Conservation (phyloP, 2,797 vertebrate species). For the Sciurus vulgaris region DNA sequence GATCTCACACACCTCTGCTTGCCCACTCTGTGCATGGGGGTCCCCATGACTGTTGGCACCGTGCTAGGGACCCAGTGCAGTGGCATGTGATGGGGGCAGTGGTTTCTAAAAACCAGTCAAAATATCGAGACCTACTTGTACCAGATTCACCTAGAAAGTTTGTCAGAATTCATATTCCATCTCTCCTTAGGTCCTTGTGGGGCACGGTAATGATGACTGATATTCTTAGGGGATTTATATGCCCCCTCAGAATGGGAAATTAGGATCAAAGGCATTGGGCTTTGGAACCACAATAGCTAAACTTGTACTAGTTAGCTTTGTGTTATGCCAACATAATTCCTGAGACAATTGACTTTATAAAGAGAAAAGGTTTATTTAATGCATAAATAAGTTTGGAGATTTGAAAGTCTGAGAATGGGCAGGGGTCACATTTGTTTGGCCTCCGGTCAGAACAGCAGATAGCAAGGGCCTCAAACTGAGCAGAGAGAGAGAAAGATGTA, state of each 20-base stretch:
- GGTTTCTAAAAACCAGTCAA: neutral
- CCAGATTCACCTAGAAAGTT: neutral
- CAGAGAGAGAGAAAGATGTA: neutral
- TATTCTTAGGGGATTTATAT: neutral
- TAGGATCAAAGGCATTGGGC: neutral
- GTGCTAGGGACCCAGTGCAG: neutral
- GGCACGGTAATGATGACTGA: neutral
- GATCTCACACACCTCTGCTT: no score
- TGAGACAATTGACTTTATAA: neutral
- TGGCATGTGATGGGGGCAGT: accelerated
- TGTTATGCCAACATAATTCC: neutral
- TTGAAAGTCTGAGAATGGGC: neutral
- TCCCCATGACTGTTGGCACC: accelerated
- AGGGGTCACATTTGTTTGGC: neutral
- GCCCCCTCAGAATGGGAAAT: neutral
- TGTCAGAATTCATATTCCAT: no score
- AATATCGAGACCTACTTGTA: neutral
- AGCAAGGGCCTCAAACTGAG: neutral
- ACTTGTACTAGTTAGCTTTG: neutral
- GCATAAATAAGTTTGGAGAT: neutral
- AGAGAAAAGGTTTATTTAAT: neutral
- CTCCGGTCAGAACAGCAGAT: neutral
- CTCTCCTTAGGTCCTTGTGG: neutral
- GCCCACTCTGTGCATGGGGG: neutral
- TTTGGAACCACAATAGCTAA: neutral